phyloP scores from a whole-genome alignment of 2,797 vertebrate species.

The Alexandromys oeconomus region DNA sequence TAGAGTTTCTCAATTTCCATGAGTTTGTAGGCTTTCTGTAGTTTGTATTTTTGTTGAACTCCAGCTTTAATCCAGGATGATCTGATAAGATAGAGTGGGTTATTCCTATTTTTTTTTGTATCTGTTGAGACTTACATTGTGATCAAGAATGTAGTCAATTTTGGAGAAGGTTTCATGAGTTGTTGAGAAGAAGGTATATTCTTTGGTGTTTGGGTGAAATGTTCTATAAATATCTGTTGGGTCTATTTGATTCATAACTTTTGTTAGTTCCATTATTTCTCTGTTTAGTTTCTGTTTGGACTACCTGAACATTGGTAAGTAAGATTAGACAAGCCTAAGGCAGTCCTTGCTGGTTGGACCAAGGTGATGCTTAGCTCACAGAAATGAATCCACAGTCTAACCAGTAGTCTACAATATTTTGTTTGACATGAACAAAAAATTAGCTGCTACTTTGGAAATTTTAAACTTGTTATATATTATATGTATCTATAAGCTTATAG shows the following conservation, averaged over 20 bases:
- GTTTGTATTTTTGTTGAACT: not conserved
- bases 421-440: not conserved
- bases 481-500: not conserved
- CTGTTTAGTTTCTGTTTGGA: not conserved
- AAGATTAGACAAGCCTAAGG: not conserved
- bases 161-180: not conserved
- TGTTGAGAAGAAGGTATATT: not conserved
- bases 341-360: not conserved
- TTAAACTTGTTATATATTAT: not conserved
- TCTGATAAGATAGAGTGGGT: not conserved
- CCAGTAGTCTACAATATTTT: not conserved
- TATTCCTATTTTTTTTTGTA: not conserved
- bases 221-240: not conserved
- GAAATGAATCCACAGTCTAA: not conserved
- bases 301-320: not conserved
- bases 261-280: not conserved
- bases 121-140: not conserved
- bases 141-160: not conserved
- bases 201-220: not conserved
- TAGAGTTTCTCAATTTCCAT: not conserved
- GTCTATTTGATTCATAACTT: not conserved
- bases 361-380: not conserved
- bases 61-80: not conserved
- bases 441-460: constrained; percentile 22
- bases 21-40: not conserved